Conservation (phyloP, 2,797 vertebrate genomes). For the Sebastes diaconus region DNA sequence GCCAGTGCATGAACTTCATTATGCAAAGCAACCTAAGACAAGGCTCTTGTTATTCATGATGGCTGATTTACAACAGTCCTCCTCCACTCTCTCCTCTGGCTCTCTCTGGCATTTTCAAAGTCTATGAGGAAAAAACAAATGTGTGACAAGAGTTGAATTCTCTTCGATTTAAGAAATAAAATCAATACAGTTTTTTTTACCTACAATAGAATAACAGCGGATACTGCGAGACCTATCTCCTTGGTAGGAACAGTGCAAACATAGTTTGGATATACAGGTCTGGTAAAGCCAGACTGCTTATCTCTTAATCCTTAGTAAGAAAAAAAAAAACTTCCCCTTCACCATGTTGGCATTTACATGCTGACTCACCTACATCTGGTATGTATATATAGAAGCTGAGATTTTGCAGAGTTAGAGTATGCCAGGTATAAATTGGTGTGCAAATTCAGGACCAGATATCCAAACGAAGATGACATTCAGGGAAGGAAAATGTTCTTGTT, state of each 20-base stretch:
- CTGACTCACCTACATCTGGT: conserved; percentile 11
- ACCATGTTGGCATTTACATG: neutral
- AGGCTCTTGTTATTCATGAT: conserved; percentile 2
- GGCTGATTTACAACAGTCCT: neutral
- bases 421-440: conserved; percentile 4
- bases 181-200: neutral
- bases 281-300: neutral
- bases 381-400: neutral
- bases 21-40: neutral
- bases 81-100: neutral
- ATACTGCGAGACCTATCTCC: neutral
- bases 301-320: neutral
- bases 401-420: neutral
- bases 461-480: conserved; percentile 11
- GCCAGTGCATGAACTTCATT: neutral
- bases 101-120: conserved; percentile 4
- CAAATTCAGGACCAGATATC: conserved; percentile 19
- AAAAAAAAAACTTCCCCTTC: neutral
- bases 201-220: neutral
- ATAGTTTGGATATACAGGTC: neutral
- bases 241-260: conserved; percentile 3
- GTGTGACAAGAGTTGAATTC: neutral
- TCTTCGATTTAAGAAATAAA: conserved; percentile 9
- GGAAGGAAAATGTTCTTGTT: neutral
- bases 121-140: neutral